Conservation (phyloP, 2,113 vertebrate genomes). For the Elachura formosa region DNA sequence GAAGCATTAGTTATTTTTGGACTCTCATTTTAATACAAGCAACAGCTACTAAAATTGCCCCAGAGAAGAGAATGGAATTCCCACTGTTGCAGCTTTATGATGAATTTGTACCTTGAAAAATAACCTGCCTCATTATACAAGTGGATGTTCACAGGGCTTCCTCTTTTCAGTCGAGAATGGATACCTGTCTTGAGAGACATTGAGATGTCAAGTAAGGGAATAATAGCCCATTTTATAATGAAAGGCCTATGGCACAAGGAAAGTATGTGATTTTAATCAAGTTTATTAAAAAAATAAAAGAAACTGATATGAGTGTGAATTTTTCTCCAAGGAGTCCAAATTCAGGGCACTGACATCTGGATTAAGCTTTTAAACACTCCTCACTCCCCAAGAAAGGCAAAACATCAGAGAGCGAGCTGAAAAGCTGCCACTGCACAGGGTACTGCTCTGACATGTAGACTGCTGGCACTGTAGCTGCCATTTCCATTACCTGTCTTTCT, state of each 20-base stretch:
- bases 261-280: not conserved
- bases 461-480: no score
- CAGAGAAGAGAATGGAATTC: not conserved
- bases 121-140: not conserved
- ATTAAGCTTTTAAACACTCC: not conserved
- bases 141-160: not conserved
- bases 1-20: not conserved
- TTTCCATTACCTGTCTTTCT: not conserved
- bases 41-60: not conserved
- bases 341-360: not conserved
- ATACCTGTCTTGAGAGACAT: not conserved
- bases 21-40: not conserved
- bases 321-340: not conserved
- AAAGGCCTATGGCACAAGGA: not conserved
- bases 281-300: not conserved
- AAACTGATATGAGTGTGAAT: not conserved
- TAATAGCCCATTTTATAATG: not conserved
- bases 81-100: not conserved
- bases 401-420: not conserved
- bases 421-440: not conserved
- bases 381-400: not conserved
- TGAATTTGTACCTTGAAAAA: not conserved
- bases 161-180: not conserved
- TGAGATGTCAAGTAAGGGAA: not conserved
- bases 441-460: accelerated